These are phyloP conservation scores for Conus betulinus DNA, from an alignment of 1,140 invertebrate species.

Conservation along the genomic window DNA sequence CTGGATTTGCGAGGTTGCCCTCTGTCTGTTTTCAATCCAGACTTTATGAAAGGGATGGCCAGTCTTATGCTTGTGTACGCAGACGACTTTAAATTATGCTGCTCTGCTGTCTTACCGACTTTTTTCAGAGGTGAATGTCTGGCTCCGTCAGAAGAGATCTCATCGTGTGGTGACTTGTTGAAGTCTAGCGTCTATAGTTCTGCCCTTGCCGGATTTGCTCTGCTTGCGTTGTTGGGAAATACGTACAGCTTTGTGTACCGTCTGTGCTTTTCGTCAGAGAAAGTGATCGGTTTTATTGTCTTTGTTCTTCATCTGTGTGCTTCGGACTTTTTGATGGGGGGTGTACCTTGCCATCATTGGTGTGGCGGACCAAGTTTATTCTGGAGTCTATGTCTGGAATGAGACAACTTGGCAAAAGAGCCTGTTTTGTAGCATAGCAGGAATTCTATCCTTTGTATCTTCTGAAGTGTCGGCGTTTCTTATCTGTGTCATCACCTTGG, in stretches of 20 bases:
- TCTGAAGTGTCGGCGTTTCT: conserved; percentile 15
- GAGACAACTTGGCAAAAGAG: too few species aligned
- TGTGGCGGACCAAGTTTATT: too few species aligned
- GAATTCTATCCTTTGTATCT: too few species aligned
- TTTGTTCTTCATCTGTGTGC: conserved; percentile 38
- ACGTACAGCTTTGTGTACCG: conserved; percentile 46
- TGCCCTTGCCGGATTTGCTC: conserved; percentile 44
- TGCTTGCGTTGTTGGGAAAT: conserved; percentile 49
- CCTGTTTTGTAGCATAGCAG: too few species aligned
- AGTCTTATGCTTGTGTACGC: neutral
- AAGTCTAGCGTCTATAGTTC: conserved; percentile 29
- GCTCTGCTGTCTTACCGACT: neutral
- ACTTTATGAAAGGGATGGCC: neutral
- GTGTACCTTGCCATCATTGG: too few species aligned
- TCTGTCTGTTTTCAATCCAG: neutral
- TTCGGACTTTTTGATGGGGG: too few species aligned
- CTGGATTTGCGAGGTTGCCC: conserved; percentile 8
- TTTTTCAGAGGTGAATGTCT: neutral
- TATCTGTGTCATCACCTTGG: conserved; percentile 52
- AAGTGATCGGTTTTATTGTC: conserved; percentile 40
- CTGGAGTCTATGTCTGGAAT: too few species aligned
- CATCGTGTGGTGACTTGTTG: conserved; percentile 40
- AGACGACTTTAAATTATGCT: conserved; percentile 16
- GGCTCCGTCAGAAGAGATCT: neutral
- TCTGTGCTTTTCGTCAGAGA: neutral